Base-by-base conservation (phyloP, 2,888 invertebrate species). In the Lypha dubia region DNA sequence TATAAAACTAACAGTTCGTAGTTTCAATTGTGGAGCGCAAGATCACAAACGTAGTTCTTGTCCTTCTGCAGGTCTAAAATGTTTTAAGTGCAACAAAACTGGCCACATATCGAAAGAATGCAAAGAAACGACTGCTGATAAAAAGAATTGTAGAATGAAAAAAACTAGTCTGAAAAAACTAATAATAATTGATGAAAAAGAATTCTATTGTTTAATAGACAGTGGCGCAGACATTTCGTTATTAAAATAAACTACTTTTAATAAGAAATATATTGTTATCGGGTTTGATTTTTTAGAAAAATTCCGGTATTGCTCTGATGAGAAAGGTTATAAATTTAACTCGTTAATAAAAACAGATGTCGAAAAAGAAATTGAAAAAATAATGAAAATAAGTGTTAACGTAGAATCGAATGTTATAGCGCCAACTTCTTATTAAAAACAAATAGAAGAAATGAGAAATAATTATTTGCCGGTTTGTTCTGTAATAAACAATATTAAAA, bases 81-180 rank as follows among this genome's bases (percentile, higher is more conserved):
- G 71, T 46, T 28, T 60, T 58, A 65, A 62, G 41, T 22, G 20
- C 22, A 51, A 4, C 20, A 58, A 44, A 70, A 70, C 17, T 44
- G 77, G 73, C n/a, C 74, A 79, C 46, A 73, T 83, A 28, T 38
- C 79, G 20, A 83, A 68, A 62, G 41, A 73, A 24, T 83, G 73
- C 22, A 73, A 83, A 73, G 44, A 24, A 15, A 4, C 17, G n/a
- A 41, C 13, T 20, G 20, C 41, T 22, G 70, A 70, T 3, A 76
- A 82, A 22, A 51, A 56, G 41, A 63, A 44, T 17, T 24, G 49
- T 51, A 70, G 44, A 44, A 65, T 68, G 35, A 60, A 53, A 60
- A 49, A 60, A 38, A 73, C 71, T 13, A 73, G 67, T 65, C 24
- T 68, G 49, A 83, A 79, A 41, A 46, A 65, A n/a, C n/a, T n/a